Conservation (phyloP, 1,140 invertebrate species). For the Megalopta genalis region DNA sequence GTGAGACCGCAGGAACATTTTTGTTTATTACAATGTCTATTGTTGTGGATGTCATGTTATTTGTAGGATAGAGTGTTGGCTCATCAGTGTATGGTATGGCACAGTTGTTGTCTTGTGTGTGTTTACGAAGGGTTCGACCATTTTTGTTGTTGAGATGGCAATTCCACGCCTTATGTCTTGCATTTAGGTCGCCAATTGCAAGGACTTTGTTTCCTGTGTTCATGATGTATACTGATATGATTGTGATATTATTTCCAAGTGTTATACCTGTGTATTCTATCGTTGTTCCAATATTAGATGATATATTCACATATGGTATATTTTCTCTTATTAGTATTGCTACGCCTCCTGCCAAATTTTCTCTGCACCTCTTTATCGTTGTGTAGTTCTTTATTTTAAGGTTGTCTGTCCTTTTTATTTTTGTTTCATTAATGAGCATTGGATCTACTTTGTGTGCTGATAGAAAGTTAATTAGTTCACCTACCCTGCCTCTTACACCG, state of each 20-base stretch:
- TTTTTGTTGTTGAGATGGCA: slow-evolving; percentile 57
- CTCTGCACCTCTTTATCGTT: no score
- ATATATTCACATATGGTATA: neutral
- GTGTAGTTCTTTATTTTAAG: no score
- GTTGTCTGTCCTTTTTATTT: no score
- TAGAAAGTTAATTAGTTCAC: no score
- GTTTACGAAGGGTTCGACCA: slow-evolving; percentile 50
- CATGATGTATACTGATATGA: no score
- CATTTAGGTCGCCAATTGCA: slow-evolving; percentile 65
- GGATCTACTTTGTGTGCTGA: no score
- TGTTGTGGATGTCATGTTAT: slow-evolving; percentile 23
- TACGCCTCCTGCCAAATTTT: no score
- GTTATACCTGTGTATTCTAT: no score
- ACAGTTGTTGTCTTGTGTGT: slow-evolving; percentile 52
- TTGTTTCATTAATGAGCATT: no score
- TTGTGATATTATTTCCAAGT: no score
- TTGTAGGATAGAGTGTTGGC: slow-evolving; percentile 53
- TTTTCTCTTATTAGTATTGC: slow-evolving; percentile 39
- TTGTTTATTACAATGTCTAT: slow-evolving; percentile 62
- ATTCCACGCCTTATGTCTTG: slow-evolving; percentile 31
- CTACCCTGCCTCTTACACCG: no score
- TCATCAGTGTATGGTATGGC: slow-evolving; percentile 53
- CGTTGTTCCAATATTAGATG: no score
- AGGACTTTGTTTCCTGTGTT: slow-evolving; percentile 56
- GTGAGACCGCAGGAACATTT: slow-evolving; percentile 45